These are phyloP conservation scores for Callimorpha dominula DNA, from an alignment of 2,888 invertebrate species.

Conservation along the genomic window DNA sequence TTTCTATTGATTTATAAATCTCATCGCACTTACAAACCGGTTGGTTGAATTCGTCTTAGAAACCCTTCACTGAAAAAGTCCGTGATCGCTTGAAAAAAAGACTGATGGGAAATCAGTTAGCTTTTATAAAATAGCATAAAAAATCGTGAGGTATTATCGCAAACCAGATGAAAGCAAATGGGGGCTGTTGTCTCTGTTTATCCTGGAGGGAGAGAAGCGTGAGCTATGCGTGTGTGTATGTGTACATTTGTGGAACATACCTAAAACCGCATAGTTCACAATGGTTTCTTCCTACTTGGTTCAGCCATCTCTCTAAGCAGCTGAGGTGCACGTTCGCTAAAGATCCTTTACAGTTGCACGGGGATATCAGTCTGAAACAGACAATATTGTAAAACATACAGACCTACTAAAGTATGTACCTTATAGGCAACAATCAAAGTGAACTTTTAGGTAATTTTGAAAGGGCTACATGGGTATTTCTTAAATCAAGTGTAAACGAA, in stretches of 20 bases:
- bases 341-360: conserved; percentile 90
- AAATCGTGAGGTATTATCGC: neutral
- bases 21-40: neutral
- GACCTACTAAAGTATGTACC: neutral
- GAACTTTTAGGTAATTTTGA: neutral
- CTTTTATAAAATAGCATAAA: neutral
- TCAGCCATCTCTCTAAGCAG: conserved; percentile 90
- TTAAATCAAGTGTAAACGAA: neutral
- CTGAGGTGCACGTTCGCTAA: conserved; percentile 90
- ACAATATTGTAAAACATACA: neutral
- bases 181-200: neutral
- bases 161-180: neutral
- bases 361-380: conserved; percentile 86
- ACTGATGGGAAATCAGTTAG: neutral
- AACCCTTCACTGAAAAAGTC: neutral
- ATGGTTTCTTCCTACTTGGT: conserved; percentile 89
- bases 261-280: conserved; percentile 90
- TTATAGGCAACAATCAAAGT: neutral
- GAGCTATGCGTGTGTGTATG: neutral
- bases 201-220: neutral
- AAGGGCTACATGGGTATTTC: neutral
- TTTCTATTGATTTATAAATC: neutral
- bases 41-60: neutral
- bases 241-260: conserved; percentile 55
- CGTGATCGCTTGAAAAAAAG: neutral